Evolutionary conservation across 1,140 invertebrate genomes (phyloP).

Genomic region (Ceratitis capitata): DNA sequence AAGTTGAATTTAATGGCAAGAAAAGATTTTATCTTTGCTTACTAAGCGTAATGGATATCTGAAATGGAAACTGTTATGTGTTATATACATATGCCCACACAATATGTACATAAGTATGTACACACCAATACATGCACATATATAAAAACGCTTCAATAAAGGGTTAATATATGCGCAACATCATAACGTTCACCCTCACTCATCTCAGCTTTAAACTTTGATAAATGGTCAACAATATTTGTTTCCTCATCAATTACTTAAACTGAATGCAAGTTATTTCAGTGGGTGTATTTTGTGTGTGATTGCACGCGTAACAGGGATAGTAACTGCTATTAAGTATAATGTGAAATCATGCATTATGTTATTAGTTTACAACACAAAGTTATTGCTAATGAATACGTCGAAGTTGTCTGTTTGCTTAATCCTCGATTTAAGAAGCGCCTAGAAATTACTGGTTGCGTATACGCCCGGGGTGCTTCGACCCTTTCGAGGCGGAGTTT

Average conservation of each 20-base stretch:
- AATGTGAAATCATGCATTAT: neutral
- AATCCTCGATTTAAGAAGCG: neutral
- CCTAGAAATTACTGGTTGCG: neutral
- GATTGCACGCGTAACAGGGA: neutral
- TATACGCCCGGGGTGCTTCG: neutral
- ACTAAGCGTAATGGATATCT: neutral
- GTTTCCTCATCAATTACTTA: slow-evolving; percentile 32
- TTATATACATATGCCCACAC: too few species aligned
- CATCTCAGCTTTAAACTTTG: slow-evolving; percentile 28
- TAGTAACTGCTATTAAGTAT: neutral
- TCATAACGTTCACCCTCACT: neutral
- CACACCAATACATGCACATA: neutral
- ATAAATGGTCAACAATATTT: slow-evolving; percentile 29
- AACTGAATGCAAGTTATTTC: neutral
- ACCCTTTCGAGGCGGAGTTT: too few species aligned
- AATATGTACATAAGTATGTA: neutral
- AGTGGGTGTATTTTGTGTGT: neutral
- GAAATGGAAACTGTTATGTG: neutral
- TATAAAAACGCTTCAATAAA: neutral
- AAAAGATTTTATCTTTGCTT: neutral
- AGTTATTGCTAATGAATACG: slow-evolving; percentile 24
- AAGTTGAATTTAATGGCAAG: slow-evolving; percentile 15
- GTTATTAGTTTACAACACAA: slow-evolving; percentile 21
- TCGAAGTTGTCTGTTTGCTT: neutral
- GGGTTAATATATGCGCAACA: neutral